These are phyloP conservation scores for Megalops atlanticus DNA, from an alignment of 2,113 vertebrate species.

Conservation along the genomic window DNA sequence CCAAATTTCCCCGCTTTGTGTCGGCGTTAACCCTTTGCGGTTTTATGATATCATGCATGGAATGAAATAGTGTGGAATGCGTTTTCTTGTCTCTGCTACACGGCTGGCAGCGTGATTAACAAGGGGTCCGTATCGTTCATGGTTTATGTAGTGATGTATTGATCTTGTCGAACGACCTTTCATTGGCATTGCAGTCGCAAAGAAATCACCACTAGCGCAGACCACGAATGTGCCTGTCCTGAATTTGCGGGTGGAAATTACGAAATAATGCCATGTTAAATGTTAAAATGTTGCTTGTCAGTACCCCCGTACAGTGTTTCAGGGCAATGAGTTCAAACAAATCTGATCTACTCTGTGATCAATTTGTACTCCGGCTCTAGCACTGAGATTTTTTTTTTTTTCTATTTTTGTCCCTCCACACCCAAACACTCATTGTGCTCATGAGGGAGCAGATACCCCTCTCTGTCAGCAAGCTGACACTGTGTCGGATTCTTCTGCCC, in stretches of 20 bases:
- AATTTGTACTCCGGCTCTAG: slow-evolving; percentile 4
- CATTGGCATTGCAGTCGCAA: too few species aligned
- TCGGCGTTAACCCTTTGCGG: slow-evolving; percentile 9
- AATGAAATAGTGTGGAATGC: neutral
- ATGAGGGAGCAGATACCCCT: slow-evolving; percentile 49
- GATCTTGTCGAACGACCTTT: too few species aligned
- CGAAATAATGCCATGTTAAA: neutral
- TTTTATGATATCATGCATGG: neutral
- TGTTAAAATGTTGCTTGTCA: slow-evolving; percentile 3
- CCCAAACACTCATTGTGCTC: slow-evolving; percentile 59
- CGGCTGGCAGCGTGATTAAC: neutral
- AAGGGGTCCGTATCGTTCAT: neutral
- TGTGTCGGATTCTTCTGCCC: slow-evolving; percentile 38
- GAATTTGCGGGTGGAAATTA: neutral
- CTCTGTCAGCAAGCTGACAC: slow-evolving; percentile 56
- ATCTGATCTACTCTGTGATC: neutral
- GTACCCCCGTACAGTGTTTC: neutral
- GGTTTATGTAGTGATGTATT: neutral
- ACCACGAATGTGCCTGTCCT: too few species aligned
- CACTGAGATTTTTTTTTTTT: slow-evolving; percentile 19
- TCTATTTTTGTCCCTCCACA: slow-evolving; percentile 66
- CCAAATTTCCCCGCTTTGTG: slow-evolving; percentile 27
- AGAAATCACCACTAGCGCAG: too few species aligned
- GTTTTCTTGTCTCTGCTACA: neutral
- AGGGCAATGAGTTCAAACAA: neutral